A percentile compares a stretch with the other conserved stretches of the same genome.
phyloP scores from a whole-genome alignment of 1,140 invertebrate genomes.

The Magallana ariakensis region DNA sequence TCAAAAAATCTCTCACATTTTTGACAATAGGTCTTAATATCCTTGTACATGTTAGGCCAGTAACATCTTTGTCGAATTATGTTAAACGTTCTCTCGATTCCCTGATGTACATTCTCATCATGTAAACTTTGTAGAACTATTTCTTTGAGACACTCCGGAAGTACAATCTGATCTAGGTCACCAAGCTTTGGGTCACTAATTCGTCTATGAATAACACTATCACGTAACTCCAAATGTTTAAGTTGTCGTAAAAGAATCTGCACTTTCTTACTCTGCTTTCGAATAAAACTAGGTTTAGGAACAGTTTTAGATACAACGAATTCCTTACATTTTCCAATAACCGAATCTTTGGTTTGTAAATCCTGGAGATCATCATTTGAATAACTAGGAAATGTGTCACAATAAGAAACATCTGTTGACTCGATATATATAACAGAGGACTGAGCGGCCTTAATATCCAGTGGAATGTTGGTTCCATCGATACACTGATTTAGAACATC shows the following conservation, averaged over 20 bases:
- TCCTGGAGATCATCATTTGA: background rate
- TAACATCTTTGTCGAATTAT: too few relatives aligned
- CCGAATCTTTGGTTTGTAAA: background rate
- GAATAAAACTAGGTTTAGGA: background rate
- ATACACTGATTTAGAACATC: background rate
- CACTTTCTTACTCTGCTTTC: background rate
- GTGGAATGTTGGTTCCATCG: background rate
- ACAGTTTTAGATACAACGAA: background rate
- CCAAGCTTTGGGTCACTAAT: conserved; percentile 9
- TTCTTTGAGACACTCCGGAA: conserved; percentile 62
- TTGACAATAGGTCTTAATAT: too few relatives aligned
- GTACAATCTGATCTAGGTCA: conserved; percentile 56
- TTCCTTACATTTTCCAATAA: background rate
- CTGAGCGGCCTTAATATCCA: background rate
- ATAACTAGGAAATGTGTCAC: background rate
- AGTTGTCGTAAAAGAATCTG: background rate
- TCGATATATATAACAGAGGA: background rate
- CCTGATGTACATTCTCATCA: too few relatives aligned
- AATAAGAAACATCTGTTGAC: background rate
- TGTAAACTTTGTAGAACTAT: too few relatives aligned
- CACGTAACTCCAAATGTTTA: background rate
- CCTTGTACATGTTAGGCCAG: too few relatives aligned
- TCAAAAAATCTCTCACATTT: too few relatives aligned
- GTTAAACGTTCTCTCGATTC: too few relatives aligned
- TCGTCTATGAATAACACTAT: background rate